These are phyloP conservation scores for Apis dorsata DNA, from an alignment of 1,140 invertebrate species.

Conservation along the genomic window DNA sequence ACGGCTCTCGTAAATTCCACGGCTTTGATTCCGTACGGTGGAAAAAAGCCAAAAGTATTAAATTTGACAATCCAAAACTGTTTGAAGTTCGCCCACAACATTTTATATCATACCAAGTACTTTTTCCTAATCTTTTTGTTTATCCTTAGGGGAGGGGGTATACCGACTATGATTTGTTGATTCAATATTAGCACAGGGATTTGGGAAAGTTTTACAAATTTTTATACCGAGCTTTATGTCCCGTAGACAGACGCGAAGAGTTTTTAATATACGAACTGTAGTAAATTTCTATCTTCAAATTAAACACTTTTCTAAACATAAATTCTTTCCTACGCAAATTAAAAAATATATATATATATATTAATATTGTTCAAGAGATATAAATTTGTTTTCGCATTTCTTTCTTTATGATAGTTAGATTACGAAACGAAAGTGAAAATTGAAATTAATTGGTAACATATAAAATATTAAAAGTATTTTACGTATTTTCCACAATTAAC, in stretches of 20 bases:
- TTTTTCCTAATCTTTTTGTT: background rate
- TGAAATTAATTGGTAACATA: background rate
- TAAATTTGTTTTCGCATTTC: background rate
- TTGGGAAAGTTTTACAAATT: no score
- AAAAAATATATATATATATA: no score
- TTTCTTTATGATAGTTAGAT: background rate
- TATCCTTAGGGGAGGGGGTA: no score
- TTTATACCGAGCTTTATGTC: no score
- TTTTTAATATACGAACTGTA: no score
- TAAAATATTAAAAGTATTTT: background rate
- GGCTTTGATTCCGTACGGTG: background rate
- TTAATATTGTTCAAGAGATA: no score
- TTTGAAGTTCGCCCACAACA: background rate
- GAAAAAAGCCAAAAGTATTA: background rate
- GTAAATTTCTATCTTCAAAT: no score
- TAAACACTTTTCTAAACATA: no score
- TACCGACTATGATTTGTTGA: no score
- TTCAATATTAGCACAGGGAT: no score
- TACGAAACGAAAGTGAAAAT: background rate
- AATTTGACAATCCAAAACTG: background rate
- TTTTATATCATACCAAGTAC: background rate
- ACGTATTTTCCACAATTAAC: background rate
- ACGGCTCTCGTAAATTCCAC: constrained; percentile 1
- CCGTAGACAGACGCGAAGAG: no score
- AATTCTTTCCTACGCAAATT: no score